Base-by-base conservation (phyloP, 2,888 invertebrate genomes). In the Gryllus longicercus region DNA sequence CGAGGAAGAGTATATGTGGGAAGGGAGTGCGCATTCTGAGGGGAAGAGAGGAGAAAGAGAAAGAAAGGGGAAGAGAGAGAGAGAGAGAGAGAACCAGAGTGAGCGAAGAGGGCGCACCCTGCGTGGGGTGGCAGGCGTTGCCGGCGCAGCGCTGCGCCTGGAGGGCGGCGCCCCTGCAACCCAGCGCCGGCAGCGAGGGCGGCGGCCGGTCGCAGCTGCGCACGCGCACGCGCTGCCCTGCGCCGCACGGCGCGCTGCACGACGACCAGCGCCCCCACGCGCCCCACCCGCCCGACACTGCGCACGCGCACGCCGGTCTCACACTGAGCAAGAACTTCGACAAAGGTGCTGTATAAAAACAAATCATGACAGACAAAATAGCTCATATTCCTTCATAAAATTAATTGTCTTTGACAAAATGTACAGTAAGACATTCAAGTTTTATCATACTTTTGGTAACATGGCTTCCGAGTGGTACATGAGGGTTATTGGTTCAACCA, bases 211-310 rank as follows among this genome's bases (percentile, higher is more conserved):
- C 84, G 81, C 89, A 90, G 50, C 83, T 83, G 80, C 89, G 85
- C 83, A 86, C 86, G 25, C 89, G 86, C 14, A 87, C 86, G 79
- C 85, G 85, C 25, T 88, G 85, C n/a, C 90, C 89, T 10, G 83
- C 83, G 4, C 89, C 89, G 84, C 90, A 90, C 25, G 84, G 85
- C 81, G 88, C 89, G 3, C 89, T 88, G 83, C 89, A 89, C 1
- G 82, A 10, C 11, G 88, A 87, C 90, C 90, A 90, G 23, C 83
- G 75, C 23, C 86, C 86, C 89, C 90, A 90, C 16, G 85, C 84
- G 78, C 87, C 86, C 89, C 89, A 90, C 75, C 85, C 85, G 50
- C 88, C 89, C 16, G 84, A 84, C 23, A 81, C 82, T 79, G 82
- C 88, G 63, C n/a, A 63, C 63, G 8, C 14, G 2, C 2, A 63